Evolutionary conservation across 2,888 invertebrate species (phyloP), one percentile per base, ranked within the genome.

Genomic region (Agrochola litura): DNA sequence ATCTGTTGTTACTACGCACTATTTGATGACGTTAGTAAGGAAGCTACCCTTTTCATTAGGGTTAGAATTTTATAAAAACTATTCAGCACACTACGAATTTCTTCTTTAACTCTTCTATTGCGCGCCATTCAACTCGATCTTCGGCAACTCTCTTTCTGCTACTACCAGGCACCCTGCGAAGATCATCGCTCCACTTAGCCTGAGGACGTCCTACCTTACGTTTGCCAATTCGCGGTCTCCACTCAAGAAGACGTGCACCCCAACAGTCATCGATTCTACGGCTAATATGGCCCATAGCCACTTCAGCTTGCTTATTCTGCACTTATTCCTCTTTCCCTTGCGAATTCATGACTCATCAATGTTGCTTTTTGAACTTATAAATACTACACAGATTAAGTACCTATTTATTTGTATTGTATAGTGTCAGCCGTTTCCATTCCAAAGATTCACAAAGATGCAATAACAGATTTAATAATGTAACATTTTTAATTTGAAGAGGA

Each of bases 401-500:
- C 30, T 30, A 30, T 1, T 9, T 25, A 19, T 19, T 65, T 46
- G 19, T 66, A 12, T 46, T 30, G 19, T 9, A 2, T 30, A 52
- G 6, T 19, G 12, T 41, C 4, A 10, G 6, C 16, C 56, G 6
- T 56, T 68, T 19, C 6, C 19, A 68, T 56, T 41, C 8, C n/a
- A 71, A 70, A 60, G 22, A 68, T 73, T 73, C 68, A 72, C 52
- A 60, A 25, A 86, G 72, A 81, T 76, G 77, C 78, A 82, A 76
- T 81, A 73, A 76, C 60, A 78, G 73, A 79, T 78, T 83, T 80
- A 85, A 83, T 83, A 88, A 83, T 84, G 79, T 54, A 79, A 76
- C 81, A 75, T 75, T 87, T 86, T 87, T 89, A 87, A 89, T 87
- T 79, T 79, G 76, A 63, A 86, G 74, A 86, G 76, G 82, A 87